These are phyloP conservation scores for Tretioscincus oriximinensis DNA, from an alignment of 2,113 vertebrate genomes.

Conservation along the genomic window DNA sequence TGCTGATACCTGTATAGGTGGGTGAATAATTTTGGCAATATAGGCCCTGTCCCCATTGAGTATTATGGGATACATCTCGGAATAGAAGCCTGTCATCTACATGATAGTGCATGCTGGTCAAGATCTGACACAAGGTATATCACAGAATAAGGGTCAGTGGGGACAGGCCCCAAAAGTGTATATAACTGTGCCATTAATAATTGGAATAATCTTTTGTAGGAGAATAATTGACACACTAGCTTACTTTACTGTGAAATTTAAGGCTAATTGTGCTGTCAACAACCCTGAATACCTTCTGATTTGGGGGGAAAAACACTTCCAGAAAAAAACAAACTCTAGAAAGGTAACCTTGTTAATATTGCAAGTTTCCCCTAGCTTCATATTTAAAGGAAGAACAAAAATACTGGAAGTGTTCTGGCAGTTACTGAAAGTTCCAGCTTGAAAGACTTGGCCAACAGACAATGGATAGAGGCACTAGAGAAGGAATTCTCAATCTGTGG, in stretches of 20 bases:
- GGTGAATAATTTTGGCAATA: no score
- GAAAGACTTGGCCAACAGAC: no score
- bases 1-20: no score
- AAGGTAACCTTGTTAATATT: neutral
- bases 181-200: neutral
- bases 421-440: neutral
- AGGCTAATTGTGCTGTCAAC: neutral
- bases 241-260: constrained; percentile 38
- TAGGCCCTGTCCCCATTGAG: no score
- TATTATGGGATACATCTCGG: no score
- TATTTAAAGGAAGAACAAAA: neutral
- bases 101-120: no score
- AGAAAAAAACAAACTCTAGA: neutral
- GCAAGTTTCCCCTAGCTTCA: no score
- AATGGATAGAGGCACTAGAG: neutral
- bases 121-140: no score
- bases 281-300: neutral
- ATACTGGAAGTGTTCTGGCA: neutral
- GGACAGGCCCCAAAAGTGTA: neutral
- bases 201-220: constrained; percentile 22
- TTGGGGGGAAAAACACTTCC: no score
- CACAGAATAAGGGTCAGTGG: no score
- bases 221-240: constrained; percentile 34
- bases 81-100: no score
- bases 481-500: no score